phyloP scores from a whole-genome alignment of 2,797 vertebrate genomes.

The Glossophaga mutica region DNA sequence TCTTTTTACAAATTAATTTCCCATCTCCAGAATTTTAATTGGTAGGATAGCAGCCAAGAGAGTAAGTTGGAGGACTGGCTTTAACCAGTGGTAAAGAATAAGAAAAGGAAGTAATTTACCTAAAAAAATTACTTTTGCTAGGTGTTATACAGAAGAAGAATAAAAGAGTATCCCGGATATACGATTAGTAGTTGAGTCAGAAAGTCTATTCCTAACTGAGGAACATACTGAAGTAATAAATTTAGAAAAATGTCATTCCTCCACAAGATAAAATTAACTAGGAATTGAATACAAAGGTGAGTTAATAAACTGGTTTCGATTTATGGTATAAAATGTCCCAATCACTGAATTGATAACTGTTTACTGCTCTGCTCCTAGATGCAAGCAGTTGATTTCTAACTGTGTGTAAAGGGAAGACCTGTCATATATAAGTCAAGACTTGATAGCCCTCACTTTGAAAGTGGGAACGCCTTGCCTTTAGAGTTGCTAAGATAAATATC shows the following conservation, averaged over 20 bases:
- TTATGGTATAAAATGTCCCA: not conserved
- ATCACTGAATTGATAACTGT: not conserved
- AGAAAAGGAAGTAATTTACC: constrained; percentile 37
- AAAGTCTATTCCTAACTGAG: not conserved
- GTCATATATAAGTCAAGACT: not conserved
- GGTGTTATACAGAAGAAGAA: constrained; percentile 21
- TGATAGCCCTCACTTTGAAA: constrained; percentile 29
- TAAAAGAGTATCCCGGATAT: not conserved
- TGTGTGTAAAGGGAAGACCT: not conserved
- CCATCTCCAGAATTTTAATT: not conserved
- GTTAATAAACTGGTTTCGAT: not conserved
- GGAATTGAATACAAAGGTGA: not conserved
- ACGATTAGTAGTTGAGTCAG: constrained; percentile 61
- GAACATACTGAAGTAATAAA: constrained; percentile 8
- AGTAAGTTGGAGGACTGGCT: not conserved
- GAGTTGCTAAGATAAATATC: not conserved
- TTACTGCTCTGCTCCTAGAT: not conserved
- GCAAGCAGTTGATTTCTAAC: not conserved
- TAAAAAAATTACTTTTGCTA: constrained; percentile 19
- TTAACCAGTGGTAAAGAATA: not conserved
- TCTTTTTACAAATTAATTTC: not conserved
- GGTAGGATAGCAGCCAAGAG: not conserved
- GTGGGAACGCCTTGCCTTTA: not conserved
- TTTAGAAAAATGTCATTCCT: constrained; percentile 37
- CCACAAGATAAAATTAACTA: constrained; percentile 5